Base-by-base conservation (phyloP, 2,113 vertebrate genomes). In the Girardinichthys multiradiatus region DNA sequence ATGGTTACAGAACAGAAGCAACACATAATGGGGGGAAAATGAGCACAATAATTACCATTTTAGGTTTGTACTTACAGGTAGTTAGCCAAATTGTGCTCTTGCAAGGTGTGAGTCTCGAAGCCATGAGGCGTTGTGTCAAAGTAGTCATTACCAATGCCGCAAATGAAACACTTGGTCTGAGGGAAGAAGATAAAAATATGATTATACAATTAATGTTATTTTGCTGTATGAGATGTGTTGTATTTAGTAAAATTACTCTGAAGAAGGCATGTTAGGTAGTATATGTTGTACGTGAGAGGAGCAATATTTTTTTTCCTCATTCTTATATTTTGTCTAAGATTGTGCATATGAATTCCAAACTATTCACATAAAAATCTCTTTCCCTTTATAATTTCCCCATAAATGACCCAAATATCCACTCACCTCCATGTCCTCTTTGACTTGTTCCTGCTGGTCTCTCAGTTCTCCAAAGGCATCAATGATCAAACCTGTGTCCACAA, bases 401-500 rank as follows among this genome's bases (percentile, higher is more conserved):
- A 21, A 13, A 39, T 64, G 37, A 74, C 28, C 69, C 69, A 4
- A 4, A 72, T 64, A 14, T 54, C 19, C 35, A 69, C 87, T 91
- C 94, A 99, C 98, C 97, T 99, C 98, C 97, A 99, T 99, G 78
- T 99, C 98, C 90, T 99, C 98, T 89, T 97, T 95, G 42, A 99
- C 98, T 94, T 99, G 98, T 77, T 99, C 98, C 87, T 99, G 98
- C 85, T 99, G 98, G 89, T 99, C 98, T 95, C 98, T 96, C 72
- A 99, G 90, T 87, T 99, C 98, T 82, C 98, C 98, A 86, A 99
- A 99, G 59, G 98, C 98, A 92, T 99, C 98, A 66, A 99, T 99
- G 81, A 99, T 99, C 82, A 99, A 94, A 95, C 98, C 98, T 99
- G 79, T 54, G 89, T 59, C 13, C 68, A 87, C 57, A 84, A 24